Evolutionary conservation across 2,797 vertebrate species (phyloP).

Genomic region (Sparus aurata): DNA sequence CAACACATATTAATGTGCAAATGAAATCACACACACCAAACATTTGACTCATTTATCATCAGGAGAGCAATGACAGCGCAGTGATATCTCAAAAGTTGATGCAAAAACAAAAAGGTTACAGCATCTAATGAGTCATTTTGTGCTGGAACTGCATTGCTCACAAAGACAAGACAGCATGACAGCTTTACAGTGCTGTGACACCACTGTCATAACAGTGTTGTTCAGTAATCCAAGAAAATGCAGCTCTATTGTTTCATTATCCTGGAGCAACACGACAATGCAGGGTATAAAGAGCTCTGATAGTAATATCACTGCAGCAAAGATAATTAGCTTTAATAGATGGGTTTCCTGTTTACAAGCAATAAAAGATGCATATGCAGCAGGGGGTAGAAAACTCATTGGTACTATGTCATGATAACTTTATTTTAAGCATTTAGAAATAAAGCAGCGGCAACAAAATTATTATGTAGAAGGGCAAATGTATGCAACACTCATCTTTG

Average conservation of each 20-base stretch:
- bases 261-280: neutral
- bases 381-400: neutral
- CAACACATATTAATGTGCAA: conserved; percentile 17
- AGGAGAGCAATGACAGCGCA: neutral
- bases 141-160: conserved; percentile 10
- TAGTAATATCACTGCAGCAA: neutral
- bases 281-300: neutral
- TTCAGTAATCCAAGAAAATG: conserved; percentile 16
- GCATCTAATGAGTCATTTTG: conserved; percentile 44
- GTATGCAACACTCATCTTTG: neutral
- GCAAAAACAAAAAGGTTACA: conserved; percentile 11
- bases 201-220: conserved; percentile 2
- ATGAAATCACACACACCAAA: conserved; percentile 32
- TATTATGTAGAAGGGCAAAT: neutral
- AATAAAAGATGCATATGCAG: neutral
- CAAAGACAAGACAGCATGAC: conserved; percentile 20
- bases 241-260: conserved; percentile 6
- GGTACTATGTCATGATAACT: neutral
- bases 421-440: neutral
- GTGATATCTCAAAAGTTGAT: conserved; percentile 43
- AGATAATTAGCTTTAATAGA: neutral
- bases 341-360: neutral
- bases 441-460: neutral
- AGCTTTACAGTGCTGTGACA: conserved; percentile 17
- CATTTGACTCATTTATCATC: conserved; percentile 3